A percentile compares a stretch with the other conserved stretches of the same genome.
phyloP scores from a whole-genome alignment of 2,797 vertebrate genomes.

The Cheracebus regulus region DNA sequence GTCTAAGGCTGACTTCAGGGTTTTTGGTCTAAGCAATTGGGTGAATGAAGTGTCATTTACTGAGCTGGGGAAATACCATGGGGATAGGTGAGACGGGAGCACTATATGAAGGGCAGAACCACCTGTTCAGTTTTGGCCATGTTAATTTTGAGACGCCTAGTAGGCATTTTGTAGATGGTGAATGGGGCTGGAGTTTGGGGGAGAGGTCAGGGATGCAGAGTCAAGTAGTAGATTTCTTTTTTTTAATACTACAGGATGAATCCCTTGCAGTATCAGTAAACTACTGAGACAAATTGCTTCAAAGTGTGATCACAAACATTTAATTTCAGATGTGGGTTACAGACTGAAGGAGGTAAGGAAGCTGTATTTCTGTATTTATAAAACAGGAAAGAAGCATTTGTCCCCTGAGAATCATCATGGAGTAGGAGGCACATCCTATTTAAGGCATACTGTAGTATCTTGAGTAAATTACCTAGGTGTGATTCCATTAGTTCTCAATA shows the following conservation, averaged over 20 bases:
- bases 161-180: background rate
- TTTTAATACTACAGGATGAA: background rate
- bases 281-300: background rate
- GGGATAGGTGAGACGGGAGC: background rate
- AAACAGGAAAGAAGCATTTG: conserved; percentile 20
- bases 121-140: background rate
- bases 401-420: background rate
- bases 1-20: background rate
- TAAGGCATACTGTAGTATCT: background rate
- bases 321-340: conserved; percentile 5
- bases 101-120: background rate
- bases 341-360: background rate
- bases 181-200: background rate
- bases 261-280: background rate
- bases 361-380: conserved; percentile 30
- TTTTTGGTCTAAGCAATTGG: background rate
- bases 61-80: background rate
- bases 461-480: conserved; percentile 1
- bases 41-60: background rate
- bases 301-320: background rate
- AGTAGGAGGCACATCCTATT: background rate
- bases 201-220: background rate
- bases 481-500: background rate
- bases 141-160: background rate
- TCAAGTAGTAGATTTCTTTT: background rate